Evolutionary conservation across 2,797 vertebrate species (phyloP).

Genomic region (Mormyrus proboscirostris): DNA sequence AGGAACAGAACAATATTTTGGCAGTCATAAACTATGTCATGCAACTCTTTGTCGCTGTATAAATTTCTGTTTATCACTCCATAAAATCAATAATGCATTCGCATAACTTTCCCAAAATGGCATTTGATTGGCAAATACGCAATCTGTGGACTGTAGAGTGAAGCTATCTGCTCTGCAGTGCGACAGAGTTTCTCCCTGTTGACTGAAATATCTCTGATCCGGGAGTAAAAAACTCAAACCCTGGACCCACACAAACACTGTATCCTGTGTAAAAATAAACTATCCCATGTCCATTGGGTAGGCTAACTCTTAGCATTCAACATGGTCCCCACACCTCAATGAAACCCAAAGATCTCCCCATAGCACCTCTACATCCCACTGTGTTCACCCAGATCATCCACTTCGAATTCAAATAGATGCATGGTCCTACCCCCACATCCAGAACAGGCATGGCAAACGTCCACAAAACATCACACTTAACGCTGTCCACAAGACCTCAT

Average conservation of each 20-base stretch:
- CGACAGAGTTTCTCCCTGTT: neutral
- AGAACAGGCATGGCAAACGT: neutral
- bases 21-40: constrained; percentile 58
- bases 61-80: constrained; percentile 8
- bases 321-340: neutral
- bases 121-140: constrained; percentile 52
- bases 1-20: constrained; percentile 10
- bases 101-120: constrained; percentile 48
- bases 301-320: neutral
- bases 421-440: neutral
- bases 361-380: neutral
- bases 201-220: neutral
- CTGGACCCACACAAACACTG: neutral
- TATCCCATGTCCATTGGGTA: neutral
- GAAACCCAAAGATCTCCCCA: neutral
- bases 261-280: neutral
- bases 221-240: neutral
- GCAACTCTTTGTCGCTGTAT: constrained; percentile 18
- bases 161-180: neutral
- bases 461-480: neutral
- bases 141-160: neutral
- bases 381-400: neutral
- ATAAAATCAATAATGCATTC: constrained; percentile 52
- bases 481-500: neutral
- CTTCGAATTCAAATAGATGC: neutral